Conservation (phyloP, 2,113 vertebrate genomes). For the Phycodurus eques region DNA sequence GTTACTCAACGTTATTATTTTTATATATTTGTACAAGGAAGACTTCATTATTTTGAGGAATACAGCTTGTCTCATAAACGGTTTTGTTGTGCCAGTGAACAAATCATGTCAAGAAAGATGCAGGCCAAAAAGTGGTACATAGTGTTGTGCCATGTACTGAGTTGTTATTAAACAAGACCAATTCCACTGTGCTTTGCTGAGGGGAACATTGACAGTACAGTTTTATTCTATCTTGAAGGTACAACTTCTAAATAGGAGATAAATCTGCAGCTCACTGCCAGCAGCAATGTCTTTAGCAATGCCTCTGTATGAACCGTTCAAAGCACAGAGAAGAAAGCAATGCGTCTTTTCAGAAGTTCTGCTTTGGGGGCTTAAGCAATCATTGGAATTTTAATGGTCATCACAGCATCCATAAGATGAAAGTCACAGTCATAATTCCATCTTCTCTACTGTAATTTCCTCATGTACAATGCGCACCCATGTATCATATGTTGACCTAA, state of each 20-base stretch:
- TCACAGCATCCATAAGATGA: background rate
- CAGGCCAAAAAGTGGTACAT: too few species aligned
- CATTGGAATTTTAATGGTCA: background rate
- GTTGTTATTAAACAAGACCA: background rate
- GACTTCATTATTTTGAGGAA: too few species aligned
- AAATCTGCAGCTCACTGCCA: conserved; percentile 6
- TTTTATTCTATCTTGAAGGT: background rate
- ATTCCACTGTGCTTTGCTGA: background rate
- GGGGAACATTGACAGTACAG: background rate
- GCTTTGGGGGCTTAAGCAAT: background rate
- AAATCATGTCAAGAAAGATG: too few species aligned
- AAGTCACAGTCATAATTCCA: background rate
- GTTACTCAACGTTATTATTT: background rate
- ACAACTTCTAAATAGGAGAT: too few species aligned
- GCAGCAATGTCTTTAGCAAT: conserved; percentile 5
- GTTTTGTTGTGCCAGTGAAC: too few species aligned
- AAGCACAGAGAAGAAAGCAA: conserved; percentile 17
- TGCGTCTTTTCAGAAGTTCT: background rate
- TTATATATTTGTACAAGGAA: background rate
- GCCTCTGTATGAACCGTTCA: conserved; percentile 6
- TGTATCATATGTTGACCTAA: too few species aligned
- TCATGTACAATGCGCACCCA: too few species aligned
- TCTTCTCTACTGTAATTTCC: too few species aligned
- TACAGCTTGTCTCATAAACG: too few species aligned
- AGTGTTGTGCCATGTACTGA: background rate